Percentiles rank a stretch among this genome's conserved stretches.
Evolutionary conservation across 2,888 invertebrate genomes (phyloP).

Genomic region (Agrotis exclamationis): DNA sequence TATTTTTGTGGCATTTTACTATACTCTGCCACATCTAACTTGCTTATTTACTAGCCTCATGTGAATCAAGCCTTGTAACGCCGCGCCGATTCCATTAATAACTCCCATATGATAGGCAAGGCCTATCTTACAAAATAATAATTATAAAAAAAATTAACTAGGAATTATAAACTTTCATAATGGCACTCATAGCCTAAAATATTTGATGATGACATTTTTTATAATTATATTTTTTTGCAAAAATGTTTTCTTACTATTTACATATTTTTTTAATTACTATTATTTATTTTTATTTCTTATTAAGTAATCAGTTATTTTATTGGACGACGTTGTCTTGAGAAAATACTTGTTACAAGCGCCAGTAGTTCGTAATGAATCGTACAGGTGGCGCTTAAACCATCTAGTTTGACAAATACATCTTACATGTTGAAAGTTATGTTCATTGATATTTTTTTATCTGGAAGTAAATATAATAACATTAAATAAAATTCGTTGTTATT

Average conservation of each 20-base stretch:
- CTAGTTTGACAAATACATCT: neutral
- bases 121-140: slow-evolving; percentile 42
- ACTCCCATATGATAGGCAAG: slow-evolving; percentile 26
- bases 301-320: slow-evolving; percentile 24
- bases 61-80: neutral
- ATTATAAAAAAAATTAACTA: slow-evolving; percentile 71
- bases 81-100: slow-evolving; percentile 1
- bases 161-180: slow-evolving; percentile 80
- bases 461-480: slow-evolving; percentile 31
- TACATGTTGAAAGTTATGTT: slow-evolving; percentile 6
- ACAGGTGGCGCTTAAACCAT: slow-evolving; percentile 30
- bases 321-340: slow-evolving; percentile 31
- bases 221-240: slow-evolving; percentile 17
- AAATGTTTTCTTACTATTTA: slow-evolving; percentile 57
- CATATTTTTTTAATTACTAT: slow-evolving; percentile 38
- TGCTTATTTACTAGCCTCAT: slow-evolving; percentile 19
- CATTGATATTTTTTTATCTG: slow-evolving; percentile 18
- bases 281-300: slow-evolving; percentile 23
- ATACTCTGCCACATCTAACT: neutral
- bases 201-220: slow-evolving; percentile 68
- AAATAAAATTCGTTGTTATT: slow-evolving; percentile 56
- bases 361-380: neutral
- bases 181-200: slow-evolving; percentile 90
- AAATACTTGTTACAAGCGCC: slow-evolving; percentile 17
- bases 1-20: too few species aligned